A percentile compares a stretch with the other conserved stretches of the same genome.
Conservation (phyloP, 2,113 vertebrate species). For the Phaethornis superciliosus region DNA sequence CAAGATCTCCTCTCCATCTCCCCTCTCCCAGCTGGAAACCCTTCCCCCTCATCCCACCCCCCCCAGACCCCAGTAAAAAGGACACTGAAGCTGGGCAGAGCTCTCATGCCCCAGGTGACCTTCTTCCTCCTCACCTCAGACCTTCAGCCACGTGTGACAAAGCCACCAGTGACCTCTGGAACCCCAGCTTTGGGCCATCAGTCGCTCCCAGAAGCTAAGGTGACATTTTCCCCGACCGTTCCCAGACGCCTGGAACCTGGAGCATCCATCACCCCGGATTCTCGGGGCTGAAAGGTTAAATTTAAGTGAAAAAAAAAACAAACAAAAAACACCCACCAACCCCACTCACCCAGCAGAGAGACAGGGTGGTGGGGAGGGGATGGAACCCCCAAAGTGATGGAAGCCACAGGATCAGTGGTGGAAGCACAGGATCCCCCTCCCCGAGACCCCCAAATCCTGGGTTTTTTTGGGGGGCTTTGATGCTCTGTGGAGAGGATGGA, state of each 20-base stretch:
- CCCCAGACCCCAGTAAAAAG: too few relatives aligned
- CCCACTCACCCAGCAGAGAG: too few relatives aligned
- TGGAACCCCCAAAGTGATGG: not conserved
- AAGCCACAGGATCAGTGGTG: too few relatives aligned
- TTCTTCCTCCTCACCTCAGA: not conserved
- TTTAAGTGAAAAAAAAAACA: not conserved
- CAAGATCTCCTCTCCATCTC: too few relatives aligned
- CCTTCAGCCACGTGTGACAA: not conserved
- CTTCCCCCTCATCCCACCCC: too few relatives aligned
- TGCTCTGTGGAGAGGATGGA: not conserved
- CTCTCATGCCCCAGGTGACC: not conserved
- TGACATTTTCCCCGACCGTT: conserved; percentile 71
- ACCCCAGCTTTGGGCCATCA: conserved; percentile 12
- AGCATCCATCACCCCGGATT: not conserved
- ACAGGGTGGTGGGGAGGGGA: not conserved
- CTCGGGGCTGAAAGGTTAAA: conserved; percentile 35
- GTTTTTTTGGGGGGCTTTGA: not conserved
- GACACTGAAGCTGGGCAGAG: not conserved
- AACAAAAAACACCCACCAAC: too few relatives aligned
- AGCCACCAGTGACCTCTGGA: not conserved
- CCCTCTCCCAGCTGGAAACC: too few relatives aligned
- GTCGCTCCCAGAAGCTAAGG: conserved; percentile 64
- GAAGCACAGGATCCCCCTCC: too few relatives aligned
- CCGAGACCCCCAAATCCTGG: not conserved
- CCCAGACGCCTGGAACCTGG: conserved; percentile 42